phyloP scores from a whole-genome alignment of 2,888 invertebrate genomes.

The Eristalis arbustorum region DNA sequence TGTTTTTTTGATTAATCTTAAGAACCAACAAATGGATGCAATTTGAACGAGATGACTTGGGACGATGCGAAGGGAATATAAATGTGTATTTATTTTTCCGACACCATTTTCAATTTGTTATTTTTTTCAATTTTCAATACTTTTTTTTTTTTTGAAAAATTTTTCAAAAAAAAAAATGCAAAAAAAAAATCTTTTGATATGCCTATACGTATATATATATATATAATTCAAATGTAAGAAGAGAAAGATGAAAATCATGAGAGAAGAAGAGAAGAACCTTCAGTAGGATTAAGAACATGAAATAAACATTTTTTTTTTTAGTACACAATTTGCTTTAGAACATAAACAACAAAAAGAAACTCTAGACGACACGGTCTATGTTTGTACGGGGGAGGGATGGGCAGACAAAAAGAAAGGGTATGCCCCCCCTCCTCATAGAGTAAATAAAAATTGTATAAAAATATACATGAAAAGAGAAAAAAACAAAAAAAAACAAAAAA shows the following conservation, averaged over 20 bases:
- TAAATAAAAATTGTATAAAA: conserved; percentile 8
- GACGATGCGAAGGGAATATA: conserved; percentile 5
- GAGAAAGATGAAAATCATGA: not conserved
- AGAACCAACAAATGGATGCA: conserved; percentile 58
- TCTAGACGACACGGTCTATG: conserved; percentile 8
- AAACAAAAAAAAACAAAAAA: not conserved
- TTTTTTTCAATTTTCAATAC: too few species aligned
- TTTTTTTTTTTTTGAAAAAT: not conserved
- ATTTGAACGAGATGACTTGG: conserved; percentile 25
- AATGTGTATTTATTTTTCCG: conserved; percentile 11
- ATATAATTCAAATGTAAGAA: conserved; percentile 7
- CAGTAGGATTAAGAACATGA: conserved; percentile 14
- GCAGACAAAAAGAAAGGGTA: not conserved
- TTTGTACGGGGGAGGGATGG: not conserved
- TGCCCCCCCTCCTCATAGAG: not conserved
- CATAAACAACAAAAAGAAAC: not conserved
- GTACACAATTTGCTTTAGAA: conserved; percentile 63
- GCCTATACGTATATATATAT: conserved; percentile 29
- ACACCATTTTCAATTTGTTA: conserved; percentile 2
- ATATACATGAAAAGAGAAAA: not conserved
- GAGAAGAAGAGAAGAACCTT: conserved; percentile 25
- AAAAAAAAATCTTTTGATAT: conserved; percentile 8
- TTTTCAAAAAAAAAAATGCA: not conserved
- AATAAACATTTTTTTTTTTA: conserved; percentile 34
- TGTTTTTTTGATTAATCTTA: not conserved